Evolutionary conservation across 1,140 invertebrate genomes (phyloP).

Genomic region (Aphelenchoides avenae): DNA sequence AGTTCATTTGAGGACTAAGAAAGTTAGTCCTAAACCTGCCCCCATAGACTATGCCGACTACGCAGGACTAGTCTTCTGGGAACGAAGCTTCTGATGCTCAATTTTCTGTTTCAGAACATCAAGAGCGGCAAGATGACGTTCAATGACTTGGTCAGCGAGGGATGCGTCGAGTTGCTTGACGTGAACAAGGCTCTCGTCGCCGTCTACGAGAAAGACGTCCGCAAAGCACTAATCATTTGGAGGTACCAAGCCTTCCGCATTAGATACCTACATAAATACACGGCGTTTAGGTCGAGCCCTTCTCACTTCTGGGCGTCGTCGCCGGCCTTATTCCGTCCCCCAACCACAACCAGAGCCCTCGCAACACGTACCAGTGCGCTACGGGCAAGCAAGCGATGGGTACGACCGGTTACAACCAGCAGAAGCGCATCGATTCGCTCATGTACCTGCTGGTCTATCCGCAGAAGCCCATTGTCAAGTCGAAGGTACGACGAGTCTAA

Average conservation of each 20-base stretch:
- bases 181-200: constrained; percentile 95
- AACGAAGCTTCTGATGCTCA: too few species aligned
- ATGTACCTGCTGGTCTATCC: constrained; percentile 96
- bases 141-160: constrained; percentile 86
- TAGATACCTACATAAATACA: neutral
- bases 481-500: constrained; percentile 62
- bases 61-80: too few species aligned
- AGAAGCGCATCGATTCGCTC: constrained; percentile 90
- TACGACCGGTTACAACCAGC: constrained; percentile 92
- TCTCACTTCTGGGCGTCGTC: constrained; percentile 90
- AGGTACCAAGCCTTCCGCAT: constrained; percentile 33
- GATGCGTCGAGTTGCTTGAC: constrained; percentile 94
- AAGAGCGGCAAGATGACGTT: constrained; percentile 78
- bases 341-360: constrained; percentile 96
- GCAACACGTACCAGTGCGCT: constrained; percentile 99
- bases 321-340: constrained; percentile 96
- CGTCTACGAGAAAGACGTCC: constrained; percentile 78
- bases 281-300: constrained; percentile 91
- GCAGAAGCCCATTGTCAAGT: constrained; percentile 90
- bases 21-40: too few species aligned
- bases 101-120: constrained; percentile 64
- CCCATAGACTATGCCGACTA: too few species aligned
- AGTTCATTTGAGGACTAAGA: too few species aligned
- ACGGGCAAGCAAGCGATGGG: constrained; percentile 81
- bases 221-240: constrained; percentile 50